A percentile compares a stretch with the other conserved stretches of the same genome.
These are phyloP conservation scores for Penelope pileata DNA, from an alignment of 2,113 vertebrate species.

Conservation along the genomic window DNA sequence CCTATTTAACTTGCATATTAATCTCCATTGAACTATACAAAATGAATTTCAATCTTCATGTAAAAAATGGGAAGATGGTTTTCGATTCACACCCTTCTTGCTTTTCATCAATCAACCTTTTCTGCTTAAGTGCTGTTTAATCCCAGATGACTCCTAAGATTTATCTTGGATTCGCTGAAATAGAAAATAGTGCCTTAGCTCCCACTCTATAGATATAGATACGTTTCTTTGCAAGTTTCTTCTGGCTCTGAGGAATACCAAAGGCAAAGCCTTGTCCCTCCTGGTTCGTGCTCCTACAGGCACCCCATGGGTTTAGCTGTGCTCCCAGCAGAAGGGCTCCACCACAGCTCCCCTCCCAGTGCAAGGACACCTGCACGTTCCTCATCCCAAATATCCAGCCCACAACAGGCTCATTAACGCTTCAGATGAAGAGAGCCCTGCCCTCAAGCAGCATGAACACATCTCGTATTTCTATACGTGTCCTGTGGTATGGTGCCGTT, in stretches of 20 bases:
- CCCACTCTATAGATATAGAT: background rate
- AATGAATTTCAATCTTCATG: constrained; percentile 9
- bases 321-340: background rate
- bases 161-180: background rate
- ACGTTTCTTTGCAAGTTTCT: too few species aligned
- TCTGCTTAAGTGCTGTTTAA: constrained; percentile 41
- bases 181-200: background rate
- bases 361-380: background rate
- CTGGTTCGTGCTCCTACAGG: fast-evolving
- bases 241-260: background rate
- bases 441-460: background rate
- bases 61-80: background rate
- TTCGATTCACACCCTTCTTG: constrained; percentile 28
- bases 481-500: background rate
- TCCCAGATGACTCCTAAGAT: constrained; percentile 17
- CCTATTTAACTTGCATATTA: constrained; percentile 9
- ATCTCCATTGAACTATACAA: constrained; percentile 37
- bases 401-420: constrained; percentile 18
- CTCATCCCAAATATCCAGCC: background rate
- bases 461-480: background rate
- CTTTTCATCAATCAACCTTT: constrained; percentile 59
- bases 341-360: background rate
- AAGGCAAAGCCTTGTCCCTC: background rate
- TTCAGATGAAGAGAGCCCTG: background rate
- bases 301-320: fast-evolving